Percentiles rank a stretch among this genome's conserved stretches.
phyloP scores from a whole-genome alignment of 2,888 invertebrate species.

The Tachystola acroxantha region DNA sequence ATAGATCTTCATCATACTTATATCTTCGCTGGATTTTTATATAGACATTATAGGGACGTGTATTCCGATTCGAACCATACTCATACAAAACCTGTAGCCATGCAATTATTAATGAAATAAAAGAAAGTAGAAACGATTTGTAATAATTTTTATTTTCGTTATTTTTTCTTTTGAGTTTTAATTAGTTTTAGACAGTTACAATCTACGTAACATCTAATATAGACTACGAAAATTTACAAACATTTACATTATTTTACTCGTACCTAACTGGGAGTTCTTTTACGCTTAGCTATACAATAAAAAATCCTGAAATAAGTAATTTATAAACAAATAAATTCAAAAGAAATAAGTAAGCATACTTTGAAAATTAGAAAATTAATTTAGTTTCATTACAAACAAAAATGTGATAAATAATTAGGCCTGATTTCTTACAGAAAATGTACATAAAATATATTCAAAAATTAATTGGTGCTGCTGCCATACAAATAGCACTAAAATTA shows the following conservation, averaged over 20 bases:
- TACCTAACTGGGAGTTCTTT: conserved; percentile 55
- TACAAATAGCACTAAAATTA: neutral
- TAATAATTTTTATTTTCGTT: conserved; percentile 65
- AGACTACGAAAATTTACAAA: conserved; percentile 71
- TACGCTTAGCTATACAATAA: neutral
- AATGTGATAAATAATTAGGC: conserved; percentile 19
- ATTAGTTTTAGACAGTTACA: conserved; percentile 64
- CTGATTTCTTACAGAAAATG: conserved; percentile 16
- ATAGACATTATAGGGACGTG: too few species aligned
- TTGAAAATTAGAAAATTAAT: neutral
- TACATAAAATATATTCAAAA: neutral
- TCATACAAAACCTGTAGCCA: too few species aligned
- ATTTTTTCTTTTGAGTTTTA: conserved; percentile 44
- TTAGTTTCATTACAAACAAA: neutral
- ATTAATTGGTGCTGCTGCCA: neutral
- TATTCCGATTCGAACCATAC: too few species aligned
- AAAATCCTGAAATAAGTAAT: neutral
- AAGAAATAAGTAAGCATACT: neutral
- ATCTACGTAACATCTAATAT: conserved; percentile 73
- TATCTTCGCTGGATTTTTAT: too few species aligned
- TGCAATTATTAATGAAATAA: conserved; percentile 1
- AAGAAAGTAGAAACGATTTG: conserved; percentile 38
- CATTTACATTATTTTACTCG: conserved; percentile 57
- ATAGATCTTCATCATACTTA: too few species aligned
- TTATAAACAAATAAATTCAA: neutral